Evolutionary conservation across 2,113 vertebrate species (phyloP).

Genomic region (Trematocara nigrifrons): DNA sequence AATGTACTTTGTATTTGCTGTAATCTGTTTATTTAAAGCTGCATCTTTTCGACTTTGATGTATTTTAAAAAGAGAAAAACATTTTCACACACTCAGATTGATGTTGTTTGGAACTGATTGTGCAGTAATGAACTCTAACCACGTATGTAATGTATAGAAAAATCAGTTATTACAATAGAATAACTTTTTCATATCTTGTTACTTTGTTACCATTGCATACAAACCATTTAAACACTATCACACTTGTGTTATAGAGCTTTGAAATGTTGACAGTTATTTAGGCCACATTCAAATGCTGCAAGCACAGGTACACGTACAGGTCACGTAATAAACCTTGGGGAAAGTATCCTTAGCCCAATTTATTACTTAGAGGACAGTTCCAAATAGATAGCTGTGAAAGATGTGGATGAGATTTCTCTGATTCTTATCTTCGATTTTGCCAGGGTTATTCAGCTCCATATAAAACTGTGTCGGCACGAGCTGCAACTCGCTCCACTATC

Average conservation of each 20-base stretch:
- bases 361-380: not conserved
- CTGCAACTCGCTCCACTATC: slow-evolving; percentile 80
- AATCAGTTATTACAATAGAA: not conserved
- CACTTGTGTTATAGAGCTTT: not conserved
- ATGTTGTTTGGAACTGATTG: not conserved
- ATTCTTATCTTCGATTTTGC: not conserved
- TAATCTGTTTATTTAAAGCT: not conserved
- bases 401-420: not conserved
- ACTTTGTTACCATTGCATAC: not conserved
- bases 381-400: not conserved
- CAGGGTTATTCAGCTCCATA: slow-evolving; percentile 90
- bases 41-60: not conserved
- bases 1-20: not conserved
- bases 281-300: not conserved
- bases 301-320: not conserved
- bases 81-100: not conserved
- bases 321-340: not conserved
- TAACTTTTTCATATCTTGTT: not conserved
- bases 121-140: not conserved
- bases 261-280: not conserved
- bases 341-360: not conserved
- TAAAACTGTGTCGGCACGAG: slow-evolving; percentile 86
- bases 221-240: not conserved
- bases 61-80: no score
- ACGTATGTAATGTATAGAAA: not conserved